Evolutionary conservation across 1,140 invertebrate genomes (phyloP).

Genomic region (Brevipalpus yothersi): DNA sequence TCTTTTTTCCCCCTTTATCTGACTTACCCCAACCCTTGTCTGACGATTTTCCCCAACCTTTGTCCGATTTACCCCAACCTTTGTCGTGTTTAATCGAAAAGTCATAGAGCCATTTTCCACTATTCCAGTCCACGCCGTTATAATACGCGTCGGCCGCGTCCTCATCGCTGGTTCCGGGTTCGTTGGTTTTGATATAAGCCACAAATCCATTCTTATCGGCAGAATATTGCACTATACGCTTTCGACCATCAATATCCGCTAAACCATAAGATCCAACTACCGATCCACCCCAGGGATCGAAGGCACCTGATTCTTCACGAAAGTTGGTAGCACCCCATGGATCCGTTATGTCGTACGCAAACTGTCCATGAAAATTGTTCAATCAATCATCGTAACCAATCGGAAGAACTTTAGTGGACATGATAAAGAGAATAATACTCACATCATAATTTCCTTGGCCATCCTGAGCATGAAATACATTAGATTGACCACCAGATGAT

Average conservation of each 20-base stretch:
- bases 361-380: neutral
- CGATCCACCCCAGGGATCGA: neutral
- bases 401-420: too few relatives aligned
- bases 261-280: constrained; percentile 9
- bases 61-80: neutral
- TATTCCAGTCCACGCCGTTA: neutral
- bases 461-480: neutral
- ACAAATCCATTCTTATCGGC: constrained; percentile 9
- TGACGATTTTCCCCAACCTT: neutral
- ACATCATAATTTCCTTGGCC: neutral
- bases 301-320: neutral
- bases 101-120: neutral
- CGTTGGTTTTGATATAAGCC: constrained; percentile 9
- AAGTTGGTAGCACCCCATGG: neutral
- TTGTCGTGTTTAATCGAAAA: neutral
- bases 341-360: neutral
- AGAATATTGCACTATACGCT: constrained; percentile 10
- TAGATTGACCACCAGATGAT: neutral
- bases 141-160: neutral
- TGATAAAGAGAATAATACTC: too few relatives aligned
- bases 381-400: too few relatives aligned
- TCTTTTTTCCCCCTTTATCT: neutral
- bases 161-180: neutral
- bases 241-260: constrained; percentile 10
- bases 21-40: neutral